Conservation (phyloP, 2,888 invertebrate species). For the Andrena dorsata region DNA sequence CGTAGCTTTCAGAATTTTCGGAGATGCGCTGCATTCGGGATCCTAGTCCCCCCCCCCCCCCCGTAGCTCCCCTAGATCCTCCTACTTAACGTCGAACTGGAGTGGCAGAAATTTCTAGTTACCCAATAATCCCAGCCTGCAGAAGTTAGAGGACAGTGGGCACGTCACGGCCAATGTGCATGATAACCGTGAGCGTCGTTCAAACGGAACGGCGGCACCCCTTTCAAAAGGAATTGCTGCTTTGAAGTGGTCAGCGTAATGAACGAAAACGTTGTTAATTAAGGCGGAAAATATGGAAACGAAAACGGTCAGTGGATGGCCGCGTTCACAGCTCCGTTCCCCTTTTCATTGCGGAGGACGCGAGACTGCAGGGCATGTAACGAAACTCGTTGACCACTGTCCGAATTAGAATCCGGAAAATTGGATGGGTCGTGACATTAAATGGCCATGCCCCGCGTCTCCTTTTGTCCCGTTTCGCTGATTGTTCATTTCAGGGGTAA, state of each 20-base stretch:
- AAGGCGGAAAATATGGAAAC: conserved; percentile 55
- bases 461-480: conserved; percentile 37
- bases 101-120: too few species aligned
- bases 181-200: neutral
- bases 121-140: neutral
- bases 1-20: conserved; percentile 9
- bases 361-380: conserved; percentile 54
- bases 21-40: neutral
- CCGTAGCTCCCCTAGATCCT: neutral
- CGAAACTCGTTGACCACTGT: conserved; percentile 64
- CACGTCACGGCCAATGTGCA: conserved; percentile 50
- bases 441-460: conserved; percentile 36
- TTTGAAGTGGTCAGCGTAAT: conserved; percentile 64
- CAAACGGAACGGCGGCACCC: neutral
- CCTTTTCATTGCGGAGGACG: conserved; percentile 31
- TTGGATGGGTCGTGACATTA: conserved; percentile 73
- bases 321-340: conserved; percentile 17
- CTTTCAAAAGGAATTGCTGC: conserved; percentile 48
- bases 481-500: conserved; percentile 44
- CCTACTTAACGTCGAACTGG: neutral
- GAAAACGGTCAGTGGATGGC: conserved; percentile 27
- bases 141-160: neutral
- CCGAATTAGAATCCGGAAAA: conserved; percentile 76
- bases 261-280: conserved; percentile 62
- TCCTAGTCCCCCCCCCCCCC: too few species aligned